A percentile compares a stretch with the other conserved stretches of the same genome.
phyloP scores from a whole-genome alignment of 2,888 invertebrate genomes.

The Globia sparganii region DNA sequence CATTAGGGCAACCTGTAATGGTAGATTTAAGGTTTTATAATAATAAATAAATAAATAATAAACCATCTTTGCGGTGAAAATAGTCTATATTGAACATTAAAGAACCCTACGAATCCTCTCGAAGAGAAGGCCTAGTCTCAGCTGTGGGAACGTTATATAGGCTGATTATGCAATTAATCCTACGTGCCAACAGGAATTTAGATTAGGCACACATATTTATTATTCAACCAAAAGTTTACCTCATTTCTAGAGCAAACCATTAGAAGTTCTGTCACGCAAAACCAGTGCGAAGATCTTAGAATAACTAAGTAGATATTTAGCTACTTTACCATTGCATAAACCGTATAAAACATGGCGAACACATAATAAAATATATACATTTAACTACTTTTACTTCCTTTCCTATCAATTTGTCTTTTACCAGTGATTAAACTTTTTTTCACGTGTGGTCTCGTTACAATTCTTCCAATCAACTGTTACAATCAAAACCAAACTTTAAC shows the following conservation, averaged over 20 bases:
- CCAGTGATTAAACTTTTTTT: conserved; percentile 65
- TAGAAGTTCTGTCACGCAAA: conserved; percentile 31
- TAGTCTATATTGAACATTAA: not conserved
- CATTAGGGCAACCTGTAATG: too few relatives aligned
- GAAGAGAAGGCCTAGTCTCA: too few relatives aligned
- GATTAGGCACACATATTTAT: not conserved
- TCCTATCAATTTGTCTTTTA: conserved; percentile 58
- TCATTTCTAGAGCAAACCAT: conserved; percentile 19
- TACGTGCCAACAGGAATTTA: not conserved
- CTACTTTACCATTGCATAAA: conserved; percentile 44
- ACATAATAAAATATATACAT: conserved; percentile 38
- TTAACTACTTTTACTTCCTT: conserved; percentile 59
- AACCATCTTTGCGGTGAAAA: not conserved
- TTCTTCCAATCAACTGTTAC: not conserved
- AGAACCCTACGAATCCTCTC: too few relatives aligned
- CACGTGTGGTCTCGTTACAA: conserved; percentile 59
- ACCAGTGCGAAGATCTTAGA: conserved; percentile 22
- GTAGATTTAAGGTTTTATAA: too few relatives aligned
- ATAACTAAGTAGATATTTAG: conserved; percentile 9
- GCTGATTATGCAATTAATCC: too few relatives aligned
- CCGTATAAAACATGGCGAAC: conserved; percentile 23
- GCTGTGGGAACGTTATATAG: too few relatives aligned
- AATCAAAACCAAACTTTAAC: conserved; percentile 18
- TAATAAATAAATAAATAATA: too few relatives aligned
- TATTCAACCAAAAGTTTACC: not conserved